A percentile compares a stretch with the other conserved stretches of the same genome.
These are phyloP conservation scores for Phalacrocorax brasilianus DNA, from an alignment of 2,113 vertebrate genomes.

Conservation along the genomic window DNA sequence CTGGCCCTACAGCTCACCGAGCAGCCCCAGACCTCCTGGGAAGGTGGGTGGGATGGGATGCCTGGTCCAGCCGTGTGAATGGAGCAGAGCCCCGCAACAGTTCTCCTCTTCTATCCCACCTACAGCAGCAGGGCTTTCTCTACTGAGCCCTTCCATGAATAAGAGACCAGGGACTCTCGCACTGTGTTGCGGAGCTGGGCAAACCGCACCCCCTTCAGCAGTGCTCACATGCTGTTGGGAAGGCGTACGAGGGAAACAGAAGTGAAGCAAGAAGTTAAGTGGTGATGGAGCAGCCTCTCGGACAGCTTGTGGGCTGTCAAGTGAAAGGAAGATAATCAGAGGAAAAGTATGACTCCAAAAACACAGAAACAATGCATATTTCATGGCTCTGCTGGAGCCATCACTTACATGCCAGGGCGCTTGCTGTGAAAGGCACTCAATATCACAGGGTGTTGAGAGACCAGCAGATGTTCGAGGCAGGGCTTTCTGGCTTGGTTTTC, in stretches of 20 bases:
- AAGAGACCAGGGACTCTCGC: background rate
- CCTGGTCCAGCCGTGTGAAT: background rate
- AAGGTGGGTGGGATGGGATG: background rate
- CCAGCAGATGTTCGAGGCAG: background rate
- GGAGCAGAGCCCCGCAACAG: background rate
- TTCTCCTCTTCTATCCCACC: background rate
- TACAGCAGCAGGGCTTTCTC: background rate
- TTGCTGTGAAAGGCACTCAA: background rate
- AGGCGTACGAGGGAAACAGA: background rate
- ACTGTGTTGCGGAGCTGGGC: background rate
- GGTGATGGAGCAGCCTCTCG: background rate
- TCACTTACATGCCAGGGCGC: accelerated
- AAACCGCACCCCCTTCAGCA: background rate
- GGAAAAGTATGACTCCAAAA: background rate
- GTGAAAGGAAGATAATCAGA: background rate
- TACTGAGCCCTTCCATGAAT: background rate
- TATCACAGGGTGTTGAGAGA: background rate
- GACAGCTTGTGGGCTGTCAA: background rate
- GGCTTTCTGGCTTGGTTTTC: background rate
- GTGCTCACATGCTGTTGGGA: background rate
- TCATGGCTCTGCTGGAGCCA: background rate
- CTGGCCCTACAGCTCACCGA: background rate
- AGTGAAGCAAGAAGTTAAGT: background rate
- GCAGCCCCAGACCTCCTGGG: background rate
- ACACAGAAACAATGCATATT: background rate